A percentile compares a stretch with the other conserved stretches of the same genome.
phyloP scores from a whole-genome alignment of 1,140 invertebrate species.

The Pararge aegeria region DNA sequence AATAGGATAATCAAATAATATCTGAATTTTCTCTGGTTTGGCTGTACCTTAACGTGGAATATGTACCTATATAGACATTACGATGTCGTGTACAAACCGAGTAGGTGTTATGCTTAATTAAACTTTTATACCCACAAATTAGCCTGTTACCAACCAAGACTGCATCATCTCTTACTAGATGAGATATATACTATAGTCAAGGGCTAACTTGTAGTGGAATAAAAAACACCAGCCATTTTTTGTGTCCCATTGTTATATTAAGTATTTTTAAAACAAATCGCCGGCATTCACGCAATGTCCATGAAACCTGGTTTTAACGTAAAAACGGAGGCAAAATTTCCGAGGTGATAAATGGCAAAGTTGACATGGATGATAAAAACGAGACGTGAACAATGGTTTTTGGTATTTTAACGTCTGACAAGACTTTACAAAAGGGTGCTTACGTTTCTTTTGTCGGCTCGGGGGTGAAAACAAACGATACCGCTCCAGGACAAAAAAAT shows the following conservation, averaged over 20 bases:
- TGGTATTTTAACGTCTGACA: conserved; percentile 11
- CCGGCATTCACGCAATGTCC: conserved; percentile 3
- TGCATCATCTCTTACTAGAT: too few species aligned
- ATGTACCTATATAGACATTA: too few species aligned
- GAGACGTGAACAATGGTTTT: conserved; percentile 12
- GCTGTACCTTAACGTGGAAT: too few species aligned
- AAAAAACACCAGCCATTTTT: conserved; percentile 4
- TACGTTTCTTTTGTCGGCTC: background rate
- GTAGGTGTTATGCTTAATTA: too few species aligned
- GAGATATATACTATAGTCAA: too few species aligned
- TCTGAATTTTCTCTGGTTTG: too few species aligned
- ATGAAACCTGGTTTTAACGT: conserved; percentile 6
- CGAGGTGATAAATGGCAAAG: conserved; percentile 8
- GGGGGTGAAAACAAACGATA: background rate
- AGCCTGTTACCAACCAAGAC: too few species aligned
- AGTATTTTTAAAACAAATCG: conserved; percentile 8
- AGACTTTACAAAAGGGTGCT: conserved; percentile 12
- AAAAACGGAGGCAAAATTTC: background rate
- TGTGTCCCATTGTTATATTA: background rate
- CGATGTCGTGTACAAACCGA: too few species aligned
- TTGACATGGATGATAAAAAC: conserved; percentile 15
- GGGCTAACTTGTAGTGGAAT: too few species aligned
- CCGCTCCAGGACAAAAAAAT: background rate
- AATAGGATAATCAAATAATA: too few species aligned
- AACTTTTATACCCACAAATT: too few species aligned